Conservation (phyloP, 1,140 invertebrate genomes). For the Cryptotermes secundus region DNA sequence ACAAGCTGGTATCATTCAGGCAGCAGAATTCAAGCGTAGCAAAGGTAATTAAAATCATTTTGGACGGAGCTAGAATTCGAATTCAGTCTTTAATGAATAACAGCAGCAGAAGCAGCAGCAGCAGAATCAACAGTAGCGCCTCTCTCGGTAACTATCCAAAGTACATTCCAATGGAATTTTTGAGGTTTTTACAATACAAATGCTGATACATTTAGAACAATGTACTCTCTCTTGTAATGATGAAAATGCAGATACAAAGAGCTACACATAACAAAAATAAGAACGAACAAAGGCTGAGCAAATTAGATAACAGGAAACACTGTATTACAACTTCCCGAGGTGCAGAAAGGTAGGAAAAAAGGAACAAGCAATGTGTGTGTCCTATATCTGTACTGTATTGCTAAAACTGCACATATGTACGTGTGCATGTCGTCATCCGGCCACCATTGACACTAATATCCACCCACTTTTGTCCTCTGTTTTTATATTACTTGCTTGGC, state of each 20-base stretch:
- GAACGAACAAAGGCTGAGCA: neutral
- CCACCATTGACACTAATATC: neutral
- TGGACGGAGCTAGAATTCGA: neutral
- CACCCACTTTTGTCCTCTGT: neutral
- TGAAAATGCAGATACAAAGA: neutral
- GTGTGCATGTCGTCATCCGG: neutral
- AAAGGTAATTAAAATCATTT: slow-evolving; percentile 4
- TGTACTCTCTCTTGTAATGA: neutral
- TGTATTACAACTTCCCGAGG: neutral
- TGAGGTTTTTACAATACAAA: neutral
- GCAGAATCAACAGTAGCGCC: neutral
- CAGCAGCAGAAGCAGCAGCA: too few species aligned
- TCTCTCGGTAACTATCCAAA: neutral
- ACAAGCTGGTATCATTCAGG: neutral
- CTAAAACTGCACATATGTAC: neutral
- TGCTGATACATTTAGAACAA: neutral
- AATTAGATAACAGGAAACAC: slow-evolving; percentile 6
- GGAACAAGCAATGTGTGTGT: neutral
- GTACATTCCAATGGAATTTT: neutral
- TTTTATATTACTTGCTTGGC: neutral
- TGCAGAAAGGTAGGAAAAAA: neutral
- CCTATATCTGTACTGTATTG: neutral
- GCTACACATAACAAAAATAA: neutral
- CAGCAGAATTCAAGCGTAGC: neutral
- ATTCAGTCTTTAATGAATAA: neutral